Percentiles rank a stretch among this genome's conserved stretches.
These are phyloP conservation scores for Drosophila equinoxialis DNA, from an alignment of 1,140 invertebrate species.

Conservation along the genomic window DNA sequence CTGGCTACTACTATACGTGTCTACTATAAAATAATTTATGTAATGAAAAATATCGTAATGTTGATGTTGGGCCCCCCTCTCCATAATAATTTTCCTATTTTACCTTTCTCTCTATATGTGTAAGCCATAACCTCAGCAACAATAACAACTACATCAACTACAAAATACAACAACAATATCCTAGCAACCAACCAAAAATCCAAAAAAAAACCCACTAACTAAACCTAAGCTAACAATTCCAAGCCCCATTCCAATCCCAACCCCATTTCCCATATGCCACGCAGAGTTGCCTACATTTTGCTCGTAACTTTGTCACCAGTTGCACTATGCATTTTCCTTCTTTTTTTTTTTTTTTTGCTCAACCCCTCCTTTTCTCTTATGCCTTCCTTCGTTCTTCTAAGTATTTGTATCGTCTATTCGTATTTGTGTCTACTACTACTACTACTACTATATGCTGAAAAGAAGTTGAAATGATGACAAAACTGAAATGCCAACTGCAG, in stretches of 20 bases:
- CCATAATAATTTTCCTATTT: constrained; percentile 68
- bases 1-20: constrained; percentile 75
- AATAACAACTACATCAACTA: background rate
- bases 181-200: constrained; percentile 29
- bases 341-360: constrained; percentile 11
- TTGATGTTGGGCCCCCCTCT: constrained; percentile 79
- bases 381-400: background rate
- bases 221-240: background rate
- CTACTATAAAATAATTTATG: constrained; percentile 83
- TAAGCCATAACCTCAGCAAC: constrained; percentile 46
- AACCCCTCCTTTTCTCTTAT: background rate
- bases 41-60: constrained; percentile 83
- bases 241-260: background rate
- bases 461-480: constrained; percentile 15
- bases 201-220: constrained; percentile 28
- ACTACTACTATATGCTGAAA: constrained; percentile 13
- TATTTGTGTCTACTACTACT: constrained; percentile 3
- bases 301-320: constrained; percentile 48
- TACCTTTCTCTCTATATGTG: constrained; percentile 39
- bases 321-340: constrained; percentile 38
- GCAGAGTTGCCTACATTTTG: constrained; percentile 28
- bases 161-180: constrained; percentile 22
- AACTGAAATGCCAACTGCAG: constrained; percentile 38
- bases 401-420: constrained; percentile 6
- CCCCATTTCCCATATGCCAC: constrained; percentile 8